A percentile compares a stretch with the other conserved stretches of the same genome.
Conservation (phyloP, 2,113 vertebrate species). For the Oriolus oriolus region DNA sequence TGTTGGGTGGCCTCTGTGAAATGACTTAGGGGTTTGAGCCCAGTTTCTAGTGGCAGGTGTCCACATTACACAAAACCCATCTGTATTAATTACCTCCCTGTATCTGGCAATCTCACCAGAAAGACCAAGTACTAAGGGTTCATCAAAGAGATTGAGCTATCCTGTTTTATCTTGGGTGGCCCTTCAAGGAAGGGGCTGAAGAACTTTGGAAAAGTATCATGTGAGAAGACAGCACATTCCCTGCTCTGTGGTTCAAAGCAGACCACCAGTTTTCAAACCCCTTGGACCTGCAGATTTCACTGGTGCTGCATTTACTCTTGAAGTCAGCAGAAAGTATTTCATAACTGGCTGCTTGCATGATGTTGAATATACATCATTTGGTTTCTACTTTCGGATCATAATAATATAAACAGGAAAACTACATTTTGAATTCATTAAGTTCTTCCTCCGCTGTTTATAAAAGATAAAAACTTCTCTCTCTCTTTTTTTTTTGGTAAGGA, state of each 20-base stretch:
- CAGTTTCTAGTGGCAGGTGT: conserved; percentile 51
- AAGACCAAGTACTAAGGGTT: neutral
- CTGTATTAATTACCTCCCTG: conserved; percentile 22
- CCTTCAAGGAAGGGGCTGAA: neutral
- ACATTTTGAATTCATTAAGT: conserved; percentile 73
- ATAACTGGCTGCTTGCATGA: conserved; percentile 6
- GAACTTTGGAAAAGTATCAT: neutral
- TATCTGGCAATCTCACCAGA: neutral
- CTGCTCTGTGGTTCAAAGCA: neutral
- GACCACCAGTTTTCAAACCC: neutral
- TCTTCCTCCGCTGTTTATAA: conserved; percentile 61
- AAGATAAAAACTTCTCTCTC: conserved; percentile 67
- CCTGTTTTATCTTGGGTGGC: neutral
- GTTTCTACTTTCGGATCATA: conserved; percentile 64
- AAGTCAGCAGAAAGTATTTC: conserved; percentile 47
- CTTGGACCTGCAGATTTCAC: neutral
- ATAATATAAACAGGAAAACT: conserved; percentile 72
- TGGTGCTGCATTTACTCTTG: neutral
- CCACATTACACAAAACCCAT: conserved; percentile 26
- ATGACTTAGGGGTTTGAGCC: conserved; percentile 39
- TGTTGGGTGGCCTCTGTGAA: conserved; percentile 45
- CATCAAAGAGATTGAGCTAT: neutral
- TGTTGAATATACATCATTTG: conserved; percentile 60
- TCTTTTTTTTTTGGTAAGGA: conserved; percentile 42
- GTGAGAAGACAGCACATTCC: neutral